Evolutionary conservation across 2,113 vertebrate genomes (phyloP), one percentile per base, ranked within the genome.

Genomic region (Echinops telfairi): DNA sequence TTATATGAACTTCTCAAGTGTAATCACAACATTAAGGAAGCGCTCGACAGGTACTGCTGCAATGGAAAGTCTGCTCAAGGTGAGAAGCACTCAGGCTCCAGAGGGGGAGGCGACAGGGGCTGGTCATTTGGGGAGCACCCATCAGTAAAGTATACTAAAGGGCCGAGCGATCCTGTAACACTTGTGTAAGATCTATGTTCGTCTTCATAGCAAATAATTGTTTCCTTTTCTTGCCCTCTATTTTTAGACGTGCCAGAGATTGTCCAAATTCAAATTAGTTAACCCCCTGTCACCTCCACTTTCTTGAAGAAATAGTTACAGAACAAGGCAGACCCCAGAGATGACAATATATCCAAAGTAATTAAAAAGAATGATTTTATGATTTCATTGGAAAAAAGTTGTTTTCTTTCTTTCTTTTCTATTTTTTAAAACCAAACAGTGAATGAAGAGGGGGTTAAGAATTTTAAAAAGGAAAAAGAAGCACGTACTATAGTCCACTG

Each of bases 1-100:
- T 98, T 99, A 66, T 98, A 98, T 96, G 99, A 99, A 97, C 99
- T 99, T 96, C 97, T 99, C 75, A 99, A 98, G 97, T 99, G 98
- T 96, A 99, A 99, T 97, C 99, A 99, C 97, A 98, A 99, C 95
- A 96, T 98, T 66, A 98, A 98, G 58, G 99, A 99, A 98, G 99
- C 99, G 86, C 96, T 99, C 68, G 98, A 99, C 93, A 98, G 98
- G 93, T 99, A 99, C 92, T 98, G 98, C 97, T 98, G 97, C 96
- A 99, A 98, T 83, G 97, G 98, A 40, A 99, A 98, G 91, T 97
- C 98, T 0, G 98, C 98, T 93, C 99, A 99, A 97, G 99, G 99
- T 99, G 98, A 98, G 98, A 79, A 91, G 11, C 23, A 3, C 17
- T 31, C 83, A 11, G 11, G 68, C n/a, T 86, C 31, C 47, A 85